Evolutionary conservation across 2,797 vertebrate genomes (phyloP).

Genomic region (Catostomus latipinnis): DNA sequence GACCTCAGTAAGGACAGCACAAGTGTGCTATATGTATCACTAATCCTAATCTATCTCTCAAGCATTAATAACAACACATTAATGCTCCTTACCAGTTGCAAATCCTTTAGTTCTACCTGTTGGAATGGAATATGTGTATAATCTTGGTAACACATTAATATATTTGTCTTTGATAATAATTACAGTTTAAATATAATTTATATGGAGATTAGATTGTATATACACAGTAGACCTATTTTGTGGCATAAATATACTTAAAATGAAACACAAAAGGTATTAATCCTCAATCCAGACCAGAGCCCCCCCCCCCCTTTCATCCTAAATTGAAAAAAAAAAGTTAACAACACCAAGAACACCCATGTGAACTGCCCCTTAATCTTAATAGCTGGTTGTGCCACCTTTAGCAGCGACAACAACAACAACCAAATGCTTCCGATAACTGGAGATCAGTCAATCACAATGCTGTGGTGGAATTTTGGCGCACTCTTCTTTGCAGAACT

Average conservation of each 20-base stretch:
- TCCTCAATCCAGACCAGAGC: no score
- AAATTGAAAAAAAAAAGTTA: no score
- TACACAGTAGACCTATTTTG: background rate
- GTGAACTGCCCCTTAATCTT: no score
- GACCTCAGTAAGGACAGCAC: conserved; percentile 12
- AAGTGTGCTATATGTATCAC: conserved; percentile 21
- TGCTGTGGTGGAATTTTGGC: no score
- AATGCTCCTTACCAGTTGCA: conserved; percentile 10
- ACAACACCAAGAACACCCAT: no score
- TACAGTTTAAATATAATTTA: background rate
- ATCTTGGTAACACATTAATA: background rate
- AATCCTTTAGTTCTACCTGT: background rate
- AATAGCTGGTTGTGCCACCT: no score
- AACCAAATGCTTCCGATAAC: no score
- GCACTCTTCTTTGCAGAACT: no score
- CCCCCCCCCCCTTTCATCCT: no score
- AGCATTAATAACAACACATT: conserved; percentile 12
- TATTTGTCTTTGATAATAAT: background rate
- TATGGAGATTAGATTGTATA: background rate
- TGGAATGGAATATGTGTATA: background rate
- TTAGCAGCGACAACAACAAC: no score
- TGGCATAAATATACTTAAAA: background rate
- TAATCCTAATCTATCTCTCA: conserved; percentile 18
- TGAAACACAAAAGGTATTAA: background rate
- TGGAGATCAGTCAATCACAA: no score